Conservation (phyloP, 92 coral and sea anemone genomes). For the Diadumene lineata region DNA sequence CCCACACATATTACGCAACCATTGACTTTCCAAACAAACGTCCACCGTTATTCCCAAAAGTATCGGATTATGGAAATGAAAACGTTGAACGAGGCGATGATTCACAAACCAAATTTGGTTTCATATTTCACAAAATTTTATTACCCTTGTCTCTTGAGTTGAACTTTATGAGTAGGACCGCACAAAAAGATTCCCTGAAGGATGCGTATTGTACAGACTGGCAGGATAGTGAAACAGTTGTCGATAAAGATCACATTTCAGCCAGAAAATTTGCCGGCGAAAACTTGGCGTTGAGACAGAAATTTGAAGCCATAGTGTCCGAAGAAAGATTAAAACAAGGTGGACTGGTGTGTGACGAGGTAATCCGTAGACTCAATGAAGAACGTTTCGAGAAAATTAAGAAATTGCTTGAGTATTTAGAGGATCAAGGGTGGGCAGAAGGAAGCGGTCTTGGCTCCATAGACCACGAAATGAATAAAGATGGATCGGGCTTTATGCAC, state of each 20-base stretch:
- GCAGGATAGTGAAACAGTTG: not conserved
- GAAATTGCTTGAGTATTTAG: not conserved
- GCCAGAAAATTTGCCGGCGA: not conserved
- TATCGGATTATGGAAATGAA: conserved; percentile 17
- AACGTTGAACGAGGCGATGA: not conserved
- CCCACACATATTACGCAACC: not conserved
- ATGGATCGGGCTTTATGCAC: conserved; percentile 67
- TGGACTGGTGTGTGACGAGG: not conserved
- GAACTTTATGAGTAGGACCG: conserved; percentile 18
- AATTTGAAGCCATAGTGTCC: not conserved
- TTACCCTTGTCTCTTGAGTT: conserved; percentile 43
- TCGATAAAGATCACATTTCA: not conserved
- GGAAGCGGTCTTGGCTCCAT: conserved; percentile 78
- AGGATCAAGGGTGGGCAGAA: conserved; percentile 69
- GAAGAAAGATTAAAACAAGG: not conserved
- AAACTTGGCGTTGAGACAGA: not conserved
- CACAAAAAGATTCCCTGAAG: conserved; percentile 11
- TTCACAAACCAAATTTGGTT: conserved; percentile 15
- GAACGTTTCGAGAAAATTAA: not conserved
- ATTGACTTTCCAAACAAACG: not conserved
- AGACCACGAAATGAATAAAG: conserved; percentile 71
- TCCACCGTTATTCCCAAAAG: not conserved
- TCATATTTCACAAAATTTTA: conserved; percentile 23
- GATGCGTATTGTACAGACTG: not conserved
- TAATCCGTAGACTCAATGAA: not conserved